Percentiles rank a stretch among this genome's conserved stretches.
Conservation (phyloP, 1,140 invertebrate genomes). For the Goniozus legneri region DNA sequence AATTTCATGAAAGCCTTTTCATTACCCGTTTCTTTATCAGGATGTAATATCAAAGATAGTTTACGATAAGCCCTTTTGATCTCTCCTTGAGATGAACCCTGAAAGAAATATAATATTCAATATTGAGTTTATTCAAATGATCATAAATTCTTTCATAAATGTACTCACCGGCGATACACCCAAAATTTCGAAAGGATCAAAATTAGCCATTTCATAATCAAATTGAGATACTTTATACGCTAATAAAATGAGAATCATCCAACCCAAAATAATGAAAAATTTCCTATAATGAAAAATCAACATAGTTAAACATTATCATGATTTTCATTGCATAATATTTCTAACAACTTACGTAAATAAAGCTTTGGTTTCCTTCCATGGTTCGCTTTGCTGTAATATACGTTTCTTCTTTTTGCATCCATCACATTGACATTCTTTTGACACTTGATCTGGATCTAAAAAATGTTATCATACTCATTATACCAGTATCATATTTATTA, state of each 20-base stretch:
- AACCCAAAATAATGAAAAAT: conserved; percentile 75
- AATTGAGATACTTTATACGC: conserved; percentile 97
- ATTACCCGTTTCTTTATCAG: conserved; percentile 96
- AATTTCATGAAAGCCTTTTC: conserved; percentile 97
- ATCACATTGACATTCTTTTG: conserved; percentile 81
- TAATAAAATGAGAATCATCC: conserved; percentile 81
- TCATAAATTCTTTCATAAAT: conserved; percentile 3
- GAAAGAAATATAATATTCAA: conserved; percentile 17
- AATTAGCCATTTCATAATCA: conserved; percentile 97
- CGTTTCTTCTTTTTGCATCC: conserved; percentile 82
- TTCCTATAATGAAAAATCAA: conserved; percentile 55
- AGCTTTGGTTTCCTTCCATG: conserved; percentile 80
- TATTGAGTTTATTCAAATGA: not conserved
- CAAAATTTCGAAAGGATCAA: conserved; percentile 97
- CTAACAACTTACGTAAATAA: conserved; percentile 46
- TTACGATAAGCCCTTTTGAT: conserved; percentile 96
- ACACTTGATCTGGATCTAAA: conserved; percentile 69
- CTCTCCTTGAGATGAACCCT: conserved; percentile 80
- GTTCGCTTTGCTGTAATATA: conserved; percentile 76
- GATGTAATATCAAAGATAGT: conserved; percentile 91
- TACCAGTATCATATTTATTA: conserved; percentile 2
- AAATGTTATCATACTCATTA: conserved; percentile 2
- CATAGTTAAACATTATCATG: not conserved
- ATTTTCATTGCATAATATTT: not conserved
- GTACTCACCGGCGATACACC: conserved; percentile 74